These are phyloP conservation scores for Campoletis raptor DNA, from an alignment of 2,888 invertebrate species.

Conservation along the genomic window DNA sequence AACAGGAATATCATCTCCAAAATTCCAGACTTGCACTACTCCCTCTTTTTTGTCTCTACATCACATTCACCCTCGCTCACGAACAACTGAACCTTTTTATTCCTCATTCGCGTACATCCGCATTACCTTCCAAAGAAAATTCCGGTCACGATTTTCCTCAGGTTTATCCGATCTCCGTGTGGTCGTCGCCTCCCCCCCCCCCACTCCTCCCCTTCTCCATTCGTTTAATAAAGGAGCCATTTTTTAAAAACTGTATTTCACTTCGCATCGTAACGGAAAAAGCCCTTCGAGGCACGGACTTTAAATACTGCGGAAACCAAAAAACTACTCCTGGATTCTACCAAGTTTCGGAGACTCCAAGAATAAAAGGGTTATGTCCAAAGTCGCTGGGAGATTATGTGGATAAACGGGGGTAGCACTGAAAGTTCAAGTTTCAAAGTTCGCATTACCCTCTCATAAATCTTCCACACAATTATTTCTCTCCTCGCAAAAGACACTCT, in stretches of 20 bases:
- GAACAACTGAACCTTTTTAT: conserved; percentile 30
- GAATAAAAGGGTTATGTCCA: background rate
- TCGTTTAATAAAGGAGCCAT: conserved; percentile 49
- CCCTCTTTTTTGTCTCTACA: background rate
- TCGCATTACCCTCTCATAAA: background rate
- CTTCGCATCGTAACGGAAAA: background rate
- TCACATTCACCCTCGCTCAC: background rate
- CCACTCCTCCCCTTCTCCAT: background rate
- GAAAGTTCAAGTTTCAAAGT: conserved; percentile 2
- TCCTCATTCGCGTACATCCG: conserved; percentile 7
- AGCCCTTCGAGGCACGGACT: background rate
- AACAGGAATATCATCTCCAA: conserved; percentile 27
- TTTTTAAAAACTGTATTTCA: conserved; percentile 21
- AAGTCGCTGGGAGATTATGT: background rate
- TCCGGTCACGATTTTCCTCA: conserved; percentile 51
- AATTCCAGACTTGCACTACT: conserved; percentile 4
- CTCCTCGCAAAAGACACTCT: background rate
- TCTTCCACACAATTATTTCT: background rate
- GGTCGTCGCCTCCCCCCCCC: background rate
- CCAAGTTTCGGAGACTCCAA: background rate
- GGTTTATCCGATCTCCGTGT: conserved; percentile 48
- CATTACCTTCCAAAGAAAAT: conserved; percentile 37
- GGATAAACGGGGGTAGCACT: background rate
- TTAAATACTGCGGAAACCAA: background rate
- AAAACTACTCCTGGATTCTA: background rate